Evolutionary conservation across 2,797 vertebrate species (phyloP), one percentile per base, ranked within the genome.

Genomic region (Melanotaenia trifasciata): DNA sequence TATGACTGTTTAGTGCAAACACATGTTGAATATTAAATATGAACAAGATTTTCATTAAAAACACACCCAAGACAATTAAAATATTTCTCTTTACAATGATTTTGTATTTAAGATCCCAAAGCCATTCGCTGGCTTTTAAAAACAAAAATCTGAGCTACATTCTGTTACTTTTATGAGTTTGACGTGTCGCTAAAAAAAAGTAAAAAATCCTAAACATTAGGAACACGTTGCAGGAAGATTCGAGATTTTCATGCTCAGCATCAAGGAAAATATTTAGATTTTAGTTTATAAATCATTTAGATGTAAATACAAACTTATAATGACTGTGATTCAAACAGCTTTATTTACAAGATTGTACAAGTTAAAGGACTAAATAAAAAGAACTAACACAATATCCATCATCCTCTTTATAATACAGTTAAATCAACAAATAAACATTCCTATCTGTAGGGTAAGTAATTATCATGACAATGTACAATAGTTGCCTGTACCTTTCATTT

Each of bases 51-150:
- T 30, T 68, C 20, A 83, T 74, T 45, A 72, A 63, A 32, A 61
- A 53, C 54, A 75, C 74, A 65, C 53, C 70, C 51, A 28, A 53
- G 79, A 77, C 72, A 69, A 67, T 84, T 80, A 62, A 78, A 80
- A 79, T 43, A 67, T 57, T 47, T 47, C 61, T 62, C 72, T 68
- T 18, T 56, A 2, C 3, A 16, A 28, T 16, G 24, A 24, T 63
- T 24, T 38, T 8, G 58, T 58, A 13, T 32, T 47, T 2, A 24
- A 26, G 53, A 68, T 76, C 56, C 35, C 30, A 69, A 64, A 75
- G 47, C 20, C 45, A 16, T 59, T 6, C 13, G 0, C 56, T 10
- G 72, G 57, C 5, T n/a, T 45, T 47, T 10, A n/a, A 47, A 47
- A 20, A n/a, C 2, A 40, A 57, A 20, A 73, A 13, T 12, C 74